These are phyloP conservation scores for Dolichoris vasculosae DNA, from an alignment of 1,140 invertebrate genomes.

Conservation along the genomic window DNA sequence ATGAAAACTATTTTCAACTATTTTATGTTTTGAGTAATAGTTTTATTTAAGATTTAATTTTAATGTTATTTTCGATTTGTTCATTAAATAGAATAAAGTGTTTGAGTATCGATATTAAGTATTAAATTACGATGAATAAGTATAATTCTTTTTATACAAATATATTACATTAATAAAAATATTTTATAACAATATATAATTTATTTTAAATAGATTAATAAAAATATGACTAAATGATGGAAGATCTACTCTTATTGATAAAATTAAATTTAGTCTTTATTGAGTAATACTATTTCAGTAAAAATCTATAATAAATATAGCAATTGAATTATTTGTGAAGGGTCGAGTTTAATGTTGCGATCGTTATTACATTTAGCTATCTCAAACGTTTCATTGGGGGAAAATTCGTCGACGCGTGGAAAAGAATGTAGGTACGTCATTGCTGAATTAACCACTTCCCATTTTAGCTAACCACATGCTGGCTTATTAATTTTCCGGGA, in stretches of 20 bases:
- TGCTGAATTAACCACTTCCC: constrained; percentile 66
- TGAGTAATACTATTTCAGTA: not conserved
- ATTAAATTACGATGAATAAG: too few species aligned
- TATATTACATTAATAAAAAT: too few species aligned
- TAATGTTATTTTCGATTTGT: too few species aligned
- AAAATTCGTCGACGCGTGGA: not conserved
- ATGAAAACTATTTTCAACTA: too few species aligned
- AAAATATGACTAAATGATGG: not conserved
- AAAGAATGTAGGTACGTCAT: constrained; percentile 36
- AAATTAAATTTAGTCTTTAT: constrained; percentile 34
- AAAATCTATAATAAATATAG: constrained; percentile 39
- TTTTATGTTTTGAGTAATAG: too few species aligned
- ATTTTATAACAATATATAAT: too few species aligned
- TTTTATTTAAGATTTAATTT: too few species aligned
- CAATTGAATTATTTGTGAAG: constrained; percentile 43
- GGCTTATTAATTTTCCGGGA: constrained; percentile 70
- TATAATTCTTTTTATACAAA: too few species aligned
- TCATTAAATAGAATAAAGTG: too few species aligned
- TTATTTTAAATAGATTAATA: not conserved
- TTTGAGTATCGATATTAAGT: too few species aligned
- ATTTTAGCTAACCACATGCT: constrained; percentile 60
- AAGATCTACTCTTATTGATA: not conserved
- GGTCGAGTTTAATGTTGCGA: constrained; percentile 45
- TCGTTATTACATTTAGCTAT: constrained; percentile 48
- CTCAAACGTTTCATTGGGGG: not conserved